Base-by-base conservation (phyloP, 92 coral and sea anemone species). In the Diadumene lineata region DNA sequence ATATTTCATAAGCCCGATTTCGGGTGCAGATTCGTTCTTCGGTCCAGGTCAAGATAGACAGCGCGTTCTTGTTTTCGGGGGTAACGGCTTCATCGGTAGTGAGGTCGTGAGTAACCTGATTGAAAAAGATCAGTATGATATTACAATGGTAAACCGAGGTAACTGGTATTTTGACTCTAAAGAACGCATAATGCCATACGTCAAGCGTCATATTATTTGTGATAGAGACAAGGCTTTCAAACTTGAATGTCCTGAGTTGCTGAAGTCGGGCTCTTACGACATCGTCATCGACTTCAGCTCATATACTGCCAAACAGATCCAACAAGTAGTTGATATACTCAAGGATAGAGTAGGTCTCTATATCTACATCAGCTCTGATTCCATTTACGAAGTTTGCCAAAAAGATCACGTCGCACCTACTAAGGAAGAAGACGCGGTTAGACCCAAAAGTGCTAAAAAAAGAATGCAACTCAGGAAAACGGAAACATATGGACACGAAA, bases 21-120 rank as follows among this genome's bases (percentile, higher is more conserved):
- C 24, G 33, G 33, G 32, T 11, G 77, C 48, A 0, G 8, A 74
- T 74, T 32, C 68, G 46, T 32, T 56, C 25, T 31, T 26, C 43
- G 80, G 60, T 11, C 64, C 64, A 58, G 29, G 15, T 25, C 29
- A 26, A 9, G 64, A 26, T 22, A 22, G 31, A 17, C 29, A 26
- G 31, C 82, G 82, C 11, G 74, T 92, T 58, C 89, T 96, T 27
- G 88, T 96, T 11, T 90, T 96, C 76, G 99, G 99, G 31, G 99
- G 99, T 24, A 96, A 96, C 43, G 99, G 99, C 2, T 96, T 96
- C 44, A 88, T 96, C 19, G 99, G 99, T 24, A 89, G 99, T 29
- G 96, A 89, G 58, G 75, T 91, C 31, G 92, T 93, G 26, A 69
- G 75, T 21, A 72, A 81, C 22, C 60, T 96, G 56, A 73, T 96